These are phyloP conservation scores for Telmatochromis bifrenatus DNA, from an alignment of 2,113 vertebrate species.

Conservation along the genomic window DNA sequence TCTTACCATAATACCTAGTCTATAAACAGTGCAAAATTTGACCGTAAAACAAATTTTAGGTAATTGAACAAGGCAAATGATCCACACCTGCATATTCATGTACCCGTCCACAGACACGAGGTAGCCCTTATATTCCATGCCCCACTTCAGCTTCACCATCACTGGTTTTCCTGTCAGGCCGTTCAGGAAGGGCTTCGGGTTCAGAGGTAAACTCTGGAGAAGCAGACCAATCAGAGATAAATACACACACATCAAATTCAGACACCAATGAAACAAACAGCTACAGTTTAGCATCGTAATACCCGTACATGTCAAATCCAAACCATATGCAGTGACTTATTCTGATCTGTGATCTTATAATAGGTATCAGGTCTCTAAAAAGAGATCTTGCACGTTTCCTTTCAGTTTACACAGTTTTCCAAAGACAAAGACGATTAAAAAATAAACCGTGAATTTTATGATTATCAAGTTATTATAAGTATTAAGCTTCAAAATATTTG, in stretches of 20 bases:
- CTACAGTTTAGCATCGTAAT: not conserved
- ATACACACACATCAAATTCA: not conserved
- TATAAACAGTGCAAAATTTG: not conserved
- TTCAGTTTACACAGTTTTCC: not conserved
- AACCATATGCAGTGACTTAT: not conserved
- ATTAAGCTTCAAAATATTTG: not conserved
- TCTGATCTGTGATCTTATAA: not conserved
- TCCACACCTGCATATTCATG: constrained; percentile 96
- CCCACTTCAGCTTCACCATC: constrained; percentile 99
- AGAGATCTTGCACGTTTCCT: not conserved
- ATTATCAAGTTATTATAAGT: not conserved
- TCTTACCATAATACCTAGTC: not conserved
- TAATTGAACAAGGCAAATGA: not conserved
- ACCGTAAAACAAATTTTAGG: not conserved
- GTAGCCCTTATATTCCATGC: constrained; percentile 98
- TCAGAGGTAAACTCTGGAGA: constrained; percentile 90
- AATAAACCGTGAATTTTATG: not conserved
- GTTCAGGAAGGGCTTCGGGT: constrained; percentile 96
- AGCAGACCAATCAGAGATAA: not conserved
- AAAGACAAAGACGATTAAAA: not conserved
- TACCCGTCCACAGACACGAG: constrained; percentile 95
- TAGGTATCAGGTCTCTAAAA: not conserved
- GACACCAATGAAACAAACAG: not conserved
- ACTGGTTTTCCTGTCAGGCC: constrained; percentile 96
- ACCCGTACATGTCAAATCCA: not conserved